phyloP scores from a whole-genome alignment of 2,888 invertebrate species.

The Malthinus flaveolus region DNA sequence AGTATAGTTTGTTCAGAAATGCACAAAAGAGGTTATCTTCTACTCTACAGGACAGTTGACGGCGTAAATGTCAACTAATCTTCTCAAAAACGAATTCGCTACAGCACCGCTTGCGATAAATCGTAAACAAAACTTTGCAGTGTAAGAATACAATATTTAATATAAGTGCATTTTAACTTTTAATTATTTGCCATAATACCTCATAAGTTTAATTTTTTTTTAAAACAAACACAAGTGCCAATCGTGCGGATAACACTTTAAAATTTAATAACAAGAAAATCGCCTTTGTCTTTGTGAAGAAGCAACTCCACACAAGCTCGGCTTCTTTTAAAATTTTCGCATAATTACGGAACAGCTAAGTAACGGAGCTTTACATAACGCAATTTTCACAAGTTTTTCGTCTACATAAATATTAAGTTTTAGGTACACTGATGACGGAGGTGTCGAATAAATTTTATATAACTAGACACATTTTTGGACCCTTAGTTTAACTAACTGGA shows the following conservation, averaged over 20 bases:
- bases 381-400: not conserved
- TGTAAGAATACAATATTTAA: too few relatives aligned
- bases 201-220: not conserved
- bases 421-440: conserved; percentile 6
- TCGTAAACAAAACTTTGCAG: too few relatives aligned
- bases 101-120: too few relatives aligned
- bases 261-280: conserved; percentile 7
- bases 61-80: too few relatives aligned
- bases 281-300: conserved; percentile 1
- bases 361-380: not conserved
- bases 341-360: not conserved
- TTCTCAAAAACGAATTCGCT: too few relatives aligned
- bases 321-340: not conserved
- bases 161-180: conserved; percentile 3
- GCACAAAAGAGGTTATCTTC: too few relatives aligned
- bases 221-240: not conserved
- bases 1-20: too few relatives aligned
- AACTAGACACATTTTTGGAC: conserved; percentile 31
- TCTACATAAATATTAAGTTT: conserved; percentile 5
- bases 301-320: not conserved
- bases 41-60: too few relatives aligned
- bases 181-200: conserved; percentile 1
- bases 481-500: conserved; percentile 36
- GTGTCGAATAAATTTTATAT: conserved; percentile 5
- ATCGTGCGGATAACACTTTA: not conserved